These are phyloP conservation scores for Euwallacea similis DNA, from an alignment of 1,140 invertebrate genomes.

Conservation along the genomic window DNA sequence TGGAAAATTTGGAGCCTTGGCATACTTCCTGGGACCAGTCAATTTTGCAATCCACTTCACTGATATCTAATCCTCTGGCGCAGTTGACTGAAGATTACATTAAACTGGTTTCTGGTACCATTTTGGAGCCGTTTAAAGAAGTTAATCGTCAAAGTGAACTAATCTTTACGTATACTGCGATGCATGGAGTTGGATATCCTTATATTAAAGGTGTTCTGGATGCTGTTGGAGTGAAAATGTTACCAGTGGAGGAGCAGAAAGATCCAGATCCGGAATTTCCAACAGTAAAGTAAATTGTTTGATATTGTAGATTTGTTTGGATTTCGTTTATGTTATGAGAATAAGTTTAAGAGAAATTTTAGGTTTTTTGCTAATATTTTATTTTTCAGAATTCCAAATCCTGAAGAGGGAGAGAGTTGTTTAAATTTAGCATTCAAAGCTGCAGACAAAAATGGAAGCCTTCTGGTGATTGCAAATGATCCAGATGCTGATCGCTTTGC, in stretches of 20 bases:
- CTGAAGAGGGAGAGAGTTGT: conserved; percentile 92
- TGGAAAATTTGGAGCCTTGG: conserved; percentile 74
- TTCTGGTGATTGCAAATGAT: conserved; percentile 95
- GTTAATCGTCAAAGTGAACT: conserved; percentile 67
- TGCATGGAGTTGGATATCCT: conserved; percentile 94
- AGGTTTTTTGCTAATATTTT: conserved; percentile 8
- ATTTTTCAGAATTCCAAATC: conserved; percentile 83
- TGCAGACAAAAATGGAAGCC: conserved; percentile 71
- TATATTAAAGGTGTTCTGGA: conserved; percentile 79
- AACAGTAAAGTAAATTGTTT: conserved; percentile 69
- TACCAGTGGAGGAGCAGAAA: conserved; percentile 79
- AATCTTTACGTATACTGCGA: conserved; percentile 88
- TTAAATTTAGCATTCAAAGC: conserved; percentile 82
- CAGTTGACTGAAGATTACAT: conserved; percentile 71
- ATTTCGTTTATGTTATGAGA: background rate
- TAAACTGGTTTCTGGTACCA: conserved; percentile 58
- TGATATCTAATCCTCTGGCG: conserved; percentile 61
- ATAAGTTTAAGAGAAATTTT: background rate
- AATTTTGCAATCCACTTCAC: conserved; percentile 50
- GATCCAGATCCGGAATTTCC: conserved; percentile 95
- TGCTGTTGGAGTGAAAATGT: conserved; percentile 69
- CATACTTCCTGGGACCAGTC: conserved; percentile 67
- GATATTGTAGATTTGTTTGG: background rate
- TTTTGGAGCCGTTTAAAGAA: conserved; percentile 57
- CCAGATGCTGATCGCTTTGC: conserved; percentile 97